phyloP scores from a whole-genome alignment of 92 coral and sea anemone genomes.

The Diadumene lineata region DNA sequence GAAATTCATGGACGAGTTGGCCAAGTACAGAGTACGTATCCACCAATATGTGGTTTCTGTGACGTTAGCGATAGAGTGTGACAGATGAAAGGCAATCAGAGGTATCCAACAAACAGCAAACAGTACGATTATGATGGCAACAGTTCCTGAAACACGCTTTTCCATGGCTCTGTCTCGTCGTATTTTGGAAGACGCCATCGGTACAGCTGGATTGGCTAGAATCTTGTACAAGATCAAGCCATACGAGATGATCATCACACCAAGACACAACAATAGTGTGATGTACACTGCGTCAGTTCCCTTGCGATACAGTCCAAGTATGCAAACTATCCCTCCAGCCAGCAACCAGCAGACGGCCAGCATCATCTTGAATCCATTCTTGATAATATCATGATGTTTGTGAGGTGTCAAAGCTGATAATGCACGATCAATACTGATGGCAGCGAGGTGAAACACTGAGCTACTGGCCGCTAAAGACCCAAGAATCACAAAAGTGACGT shows the following conservation, averaged over 20 bases:
- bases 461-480: neutral
- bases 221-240: neutral
- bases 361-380: neutral
- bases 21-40: slow-evolving; percentile 6
- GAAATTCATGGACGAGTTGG: slow-evolving; percentile 9
- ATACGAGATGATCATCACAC: neutral
- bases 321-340: neutral
- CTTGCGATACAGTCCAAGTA: neutral
- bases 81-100: neutral
- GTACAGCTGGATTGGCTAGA: neutral
- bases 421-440: neutral
- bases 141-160: slow-evolving; percentile 10
- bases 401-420: neutral
- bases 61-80: neutral
- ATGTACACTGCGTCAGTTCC: neutral
- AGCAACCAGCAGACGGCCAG: neutral
- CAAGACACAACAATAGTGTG: neutral
- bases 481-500: neutral
- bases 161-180: slow-evolving; percentile 1
- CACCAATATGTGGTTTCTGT: slow-evolving; percentile 1
- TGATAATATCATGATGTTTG: neutral
- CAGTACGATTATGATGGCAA: slow-evolving; percentile 6
- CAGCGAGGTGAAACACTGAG: neutral
- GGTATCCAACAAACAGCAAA: slow-evolving; percentile 5
- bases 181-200: neutral